Evolutionary conservation across 2,797 vertebrate species (phyloP).

Genomic region (Poliocrania exsul): DNA sequence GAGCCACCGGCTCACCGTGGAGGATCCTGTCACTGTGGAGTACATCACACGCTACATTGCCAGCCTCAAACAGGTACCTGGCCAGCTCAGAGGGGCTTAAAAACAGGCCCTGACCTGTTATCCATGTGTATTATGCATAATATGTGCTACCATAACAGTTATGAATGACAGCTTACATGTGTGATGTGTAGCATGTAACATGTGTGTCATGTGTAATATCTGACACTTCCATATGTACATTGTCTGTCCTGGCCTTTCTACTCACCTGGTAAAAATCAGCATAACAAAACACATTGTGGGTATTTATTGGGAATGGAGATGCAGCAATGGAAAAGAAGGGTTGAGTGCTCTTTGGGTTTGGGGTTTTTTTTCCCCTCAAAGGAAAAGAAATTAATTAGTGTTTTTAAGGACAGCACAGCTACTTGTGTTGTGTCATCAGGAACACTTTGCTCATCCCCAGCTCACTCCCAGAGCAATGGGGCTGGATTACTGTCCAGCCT

Average conservation of each 20-base stretch:
- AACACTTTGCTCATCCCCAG: neutral
- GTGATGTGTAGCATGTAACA: neutral
- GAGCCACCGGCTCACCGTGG: conserved; percentile 87
- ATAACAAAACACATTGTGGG: neutral
- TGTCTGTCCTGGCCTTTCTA: neutral
- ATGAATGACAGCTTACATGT: too few species aligned
- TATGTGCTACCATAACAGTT: too few species aligned
- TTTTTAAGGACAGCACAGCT: neutral
- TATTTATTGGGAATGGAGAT: neutral
- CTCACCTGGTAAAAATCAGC: neutral
- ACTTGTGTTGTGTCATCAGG: neutral
- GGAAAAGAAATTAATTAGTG: neutral
- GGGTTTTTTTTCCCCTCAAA: neutral
- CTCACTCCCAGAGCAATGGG: neutral
- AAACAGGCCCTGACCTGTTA: neutral
- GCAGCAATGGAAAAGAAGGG: neutral
- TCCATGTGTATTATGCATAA: neutral
- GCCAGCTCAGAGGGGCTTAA: neutral
- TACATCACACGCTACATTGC: conserved; percentile 89
- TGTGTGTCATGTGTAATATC: fast-evolving
- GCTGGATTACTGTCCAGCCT: neutral
- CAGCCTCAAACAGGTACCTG: conserved; percentile 84
- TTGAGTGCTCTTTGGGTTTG: neutral
- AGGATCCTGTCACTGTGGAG: conserved; percentile 87
- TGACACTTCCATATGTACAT: neutral